These are phyloP conservation scores for Chironomus tentans DNA, from an alignment of 2,888 invertebrate genomes.

Conservation along the genomic window DNA sequence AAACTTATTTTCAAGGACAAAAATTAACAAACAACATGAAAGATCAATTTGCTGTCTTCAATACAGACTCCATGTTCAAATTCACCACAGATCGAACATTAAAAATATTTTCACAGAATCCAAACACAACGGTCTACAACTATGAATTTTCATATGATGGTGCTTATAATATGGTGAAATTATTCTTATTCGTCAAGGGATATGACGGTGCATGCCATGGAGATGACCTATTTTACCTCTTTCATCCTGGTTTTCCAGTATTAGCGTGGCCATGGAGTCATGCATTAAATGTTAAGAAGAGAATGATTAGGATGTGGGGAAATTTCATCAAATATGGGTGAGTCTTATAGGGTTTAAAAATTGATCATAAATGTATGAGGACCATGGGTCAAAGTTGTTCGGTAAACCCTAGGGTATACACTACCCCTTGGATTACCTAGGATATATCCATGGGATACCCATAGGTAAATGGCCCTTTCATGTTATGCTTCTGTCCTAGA, in stretches of 20 bases:
- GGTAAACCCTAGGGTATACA: too few species aligned
- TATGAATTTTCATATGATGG: slow-evolving; percentile 18
- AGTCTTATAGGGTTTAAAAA: background rate
- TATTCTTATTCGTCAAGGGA: background rate
- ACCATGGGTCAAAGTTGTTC: too few species aligned
- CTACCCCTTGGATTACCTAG: too few species aligned
- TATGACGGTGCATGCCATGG: slow-evolving; percentile 20
- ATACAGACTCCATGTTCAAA: background rate
- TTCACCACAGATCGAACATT: background rate
- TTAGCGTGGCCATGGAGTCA: background rate
- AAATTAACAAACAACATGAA: background rate
- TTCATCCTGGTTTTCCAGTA: background rate
- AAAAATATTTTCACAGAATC: background rate
- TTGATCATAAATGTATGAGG: too few species aligned
- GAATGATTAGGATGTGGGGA: background rate
- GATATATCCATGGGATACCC: too few species aligned
- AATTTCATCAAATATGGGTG: slow-evolving; percentile 21
- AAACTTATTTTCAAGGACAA: slow-evolving; percentile 27
- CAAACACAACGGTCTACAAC: background rate
- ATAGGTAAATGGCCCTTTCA: too few species aligned
- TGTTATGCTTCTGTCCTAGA: too few species aligned
- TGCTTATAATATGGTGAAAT: slow-evolving; percentile 11
- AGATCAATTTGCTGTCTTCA: slow-evolving; percentile 17
- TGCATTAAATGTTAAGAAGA: background rate
- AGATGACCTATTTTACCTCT: slow-evolving; percentile 22